Percentiles rank a stretch among this genome's conserved stretches.
Conservation (phyloP, 2,888 invertebrate genomes). For the Unio pictorum region DNA sequence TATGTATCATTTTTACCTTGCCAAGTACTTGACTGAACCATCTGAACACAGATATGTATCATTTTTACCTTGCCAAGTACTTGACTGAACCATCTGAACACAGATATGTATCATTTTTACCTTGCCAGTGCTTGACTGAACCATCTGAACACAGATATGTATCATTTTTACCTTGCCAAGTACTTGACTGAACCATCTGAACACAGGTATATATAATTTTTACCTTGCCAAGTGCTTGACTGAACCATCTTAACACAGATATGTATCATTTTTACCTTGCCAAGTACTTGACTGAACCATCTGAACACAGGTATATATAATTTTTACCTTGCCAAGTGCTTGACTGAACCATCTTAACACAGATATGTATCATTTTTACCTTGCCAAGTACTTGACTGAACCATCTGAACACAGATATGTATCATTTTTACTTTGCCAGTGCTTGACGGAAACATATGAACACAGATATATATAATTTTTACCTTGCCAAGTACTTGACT, state of each 20-base stretch:
- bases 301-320: neutral
- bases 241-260: no score
- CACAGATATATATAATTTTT: neutral
- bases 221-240: neutral
- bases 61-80: conserved; percentile 63
- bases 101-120: neutral
- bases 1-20: neutral
- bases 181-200: no score
- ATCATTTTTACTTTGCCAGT: conserved; percentile 56
- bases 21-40: neutral
- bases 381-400: neutral
- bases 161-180: conserved; percentile 12
- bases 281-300: conserved; percentile 18
- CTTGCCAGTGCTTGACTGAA: no score
- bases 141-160: neutral
- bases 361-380: neutral
- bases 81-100: neutral
- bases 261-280: conserved; percentile 8
- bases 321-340: conserved; percentile 22
- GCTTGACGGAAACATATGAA: neutral
- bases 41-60: neutral
- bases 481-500: no score
- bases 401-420: neutral
- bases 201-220: no score
- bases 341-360: conserved; percentile 6